Conservation (phyloP, 2,797 vertebrate genomes). For the Momotus momota region DNA sequence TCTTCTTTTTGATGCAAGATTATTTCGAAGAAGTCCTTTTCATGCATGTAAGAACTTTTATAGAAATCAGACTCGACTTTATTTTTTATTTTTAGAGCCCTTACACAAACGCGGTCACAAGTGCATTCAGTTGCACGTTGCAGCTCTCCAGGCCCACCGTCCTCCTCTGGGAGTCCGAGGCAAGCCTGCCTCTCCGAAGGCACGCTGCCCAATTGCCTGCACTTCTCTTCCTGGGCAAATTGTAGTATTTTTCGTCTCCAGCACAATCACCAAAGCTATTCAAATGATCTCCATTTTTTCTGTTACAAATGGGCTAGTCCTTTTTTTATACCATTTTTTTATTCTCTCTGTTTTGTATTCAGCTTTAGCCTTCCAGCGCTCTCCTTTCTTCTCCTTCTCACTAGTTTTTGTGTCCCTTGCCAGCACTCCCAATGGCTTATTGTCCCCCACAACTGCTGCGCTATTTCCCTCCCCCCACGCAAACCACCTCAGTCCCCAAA, state of each 20-base stretch:
- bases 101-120: not conserved
- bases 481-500: not conserved
- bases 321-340: not conserved
- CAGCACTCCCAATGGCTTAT: not conserved
- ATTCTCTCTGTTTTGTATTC: not conserved
- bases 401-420: not conserved
- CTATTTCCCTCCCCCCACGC: not conserved
- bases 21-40: not conserved
- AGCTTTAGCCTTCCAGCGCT: not conserved
- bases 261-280: not conserved
- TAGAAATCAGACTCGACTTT: not conserved
- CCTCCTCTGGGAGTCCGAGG: not conserved
- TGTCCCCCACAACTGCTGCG: not conserved
- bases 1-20: not conserved
- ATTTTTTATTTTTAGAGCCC: not conserved
- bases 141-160: not conserved
- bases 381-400: not conserved
- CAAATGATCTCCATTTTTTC: not conserved
- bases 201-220: not conserved
- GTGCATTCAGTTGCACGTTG: not conserved
- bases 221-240: not conserved
- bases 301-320: not conserved
- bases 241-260: conserved; percentile 3
- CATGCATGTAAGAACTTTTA: not conserved
- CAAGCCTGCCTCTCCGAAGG: not conserved